These are phyloP conservation scores for Hymenopus coronatus DNA, from an alignment of 2,888 invertebrate genomes.

Conservation along the genomic window DNA sequence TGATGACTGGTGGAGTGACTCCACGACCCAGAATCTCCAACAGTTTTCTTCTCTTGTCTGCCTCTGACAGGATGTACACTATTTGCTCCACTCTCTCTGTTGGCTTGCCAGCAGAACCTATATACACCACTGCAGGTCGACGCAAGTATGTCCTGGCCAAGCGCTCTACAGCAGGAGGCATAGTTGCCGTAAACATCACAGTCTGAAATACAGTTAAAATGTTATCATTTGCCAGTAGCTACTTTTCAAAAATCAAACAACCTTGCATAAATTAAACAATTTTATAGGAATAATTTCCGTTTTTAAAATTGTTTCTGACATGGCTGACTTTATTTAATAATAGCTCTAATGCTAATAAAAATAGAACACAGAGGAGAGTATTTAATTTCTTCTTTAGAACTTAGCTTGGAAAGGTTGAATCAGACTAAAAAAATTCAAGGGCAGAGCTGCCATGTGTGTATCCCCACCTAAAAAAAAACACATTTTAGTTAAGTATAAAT, in stretches of 20 bases:
- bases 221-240: background rate
- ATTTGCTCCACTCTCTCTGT: conserved; percentile 98
- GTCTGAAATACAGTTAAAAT: conserved; percentile 57
- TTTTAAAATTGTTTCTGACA: no score
- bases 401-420: no score
- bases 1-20: conserved; percentile 96
- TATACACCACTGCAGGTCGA: conserved; percentile 95
- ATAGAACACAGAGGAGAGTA: no score
- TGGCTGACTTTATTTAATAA: no score
- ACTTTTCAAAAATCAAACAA: background rate
- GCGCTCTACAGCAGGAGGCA: conserved; percentile 97
- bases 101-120: conserved; percentile 95
- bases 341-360: no score
- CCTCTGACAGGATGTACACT: conserved; percentile 91
- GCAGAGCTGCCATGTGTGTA: no score
- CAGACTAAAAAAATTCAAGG: no score
- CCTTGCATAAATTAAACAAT: no score
- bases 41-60: conserved; percentile 94
- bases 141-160: conserved; percentile 91
- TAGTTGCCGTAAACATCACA: conserved; percentile 99
- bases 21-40: conserved; percentile 88
- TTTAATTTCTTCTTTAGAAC: no score
- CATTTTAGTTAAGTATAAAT: no score
- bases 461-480: no score
- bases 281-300: no score